Conservation (phyloP, 2,888 invertebrate genomes). For the Chrysolina oricalcia region DNA sequence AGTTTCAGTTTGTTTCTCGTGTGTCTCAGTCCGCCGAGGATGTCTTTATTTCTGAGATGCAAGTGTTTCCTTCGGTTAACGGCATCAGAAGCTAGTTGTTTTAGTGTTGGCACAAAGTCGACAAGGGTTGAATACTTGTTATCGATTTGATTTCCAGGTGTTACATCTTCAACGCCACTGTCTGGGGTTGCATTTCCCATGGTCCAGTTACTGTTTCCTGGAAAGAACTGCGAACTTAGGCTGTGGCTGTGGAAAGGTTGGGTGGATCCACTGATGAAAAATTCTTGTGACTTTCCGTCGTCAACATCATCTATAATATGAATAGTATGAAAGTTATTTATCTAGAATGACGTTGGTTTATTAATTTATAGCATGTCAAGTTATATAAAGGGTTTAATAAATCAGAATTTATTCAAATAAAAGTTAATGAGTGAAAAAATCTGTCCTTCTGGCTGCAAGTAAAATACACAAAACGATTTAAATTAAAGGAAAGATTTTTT, state of each 20-base stretch:
- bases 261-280: conserved; percentile 83
- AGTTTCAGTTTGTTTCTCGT: conserved; percentile 82
- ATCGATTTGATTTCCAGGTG: conserved; percentile 70
- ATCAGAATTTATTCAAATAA: too few relatives aligned
- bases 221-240: conserved; percentile 82
- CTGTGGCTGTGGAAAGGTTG: conserved; percentile 78
- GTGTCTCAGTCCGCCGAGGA: conserved; percentile 81
- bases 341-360: too few relatives aligned
- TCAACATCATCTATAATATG: conserved; percentile 42
- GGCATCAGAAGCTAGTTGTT: conserved; percentile 64
- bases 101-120: conserved; percentile 62
- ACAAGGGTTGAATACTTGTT: conserved; percentile 51
- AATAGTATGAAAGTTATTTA: neutral
- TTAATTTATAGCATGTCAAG: too few relatives aligned
- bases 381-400: too few relatives aligned
- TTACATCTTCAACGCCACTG: conserved; percentile 78
- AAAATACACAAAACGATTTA: too few relatives aligned
- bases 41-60: conserved; percentile 58
- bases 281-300: conserved; percentile 70
- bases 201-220: conserved; percentile 72
- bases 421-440: too few relatives aligned
- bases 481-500: too few relatives aligned
- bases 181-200: conserved; percentile 76
- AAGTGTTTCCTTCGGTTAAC: conserved; percentile 59
- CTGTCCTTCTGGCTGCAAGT: too few relatives aligned